These are phyloP conservation scores for Ceyx margarethae DNA, from an alignment of 2,113 vertebrate species.

Conservation along the genomic window DNA sequence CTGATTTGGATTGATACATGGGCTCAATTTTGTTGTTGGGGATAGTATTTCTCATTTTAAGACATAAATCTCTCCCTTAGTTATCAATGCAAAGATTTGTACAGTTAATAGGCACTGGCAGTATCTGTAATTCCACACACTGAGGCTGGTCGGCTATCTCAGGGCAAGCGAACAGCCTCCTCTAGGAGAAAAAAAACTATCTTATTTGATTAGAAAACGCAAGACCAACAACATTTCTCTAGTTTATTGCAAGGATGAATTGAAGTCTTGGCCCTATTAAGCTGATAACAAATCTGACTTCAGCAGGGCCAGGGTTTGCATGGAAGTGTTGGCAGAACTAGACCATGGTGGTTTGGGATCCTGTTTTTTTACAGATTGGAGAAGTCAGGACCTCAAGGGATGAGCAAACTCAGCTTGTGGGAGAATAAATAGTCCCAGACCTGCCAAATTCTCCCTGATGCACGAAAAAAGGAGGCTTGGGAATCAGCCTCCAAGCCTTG, in stretches of 20 bases:
- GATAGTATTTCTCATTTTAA: conserved; percentile 27
- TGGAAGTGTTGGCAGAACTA: not conserved
- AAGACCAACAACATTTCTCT: conserved; percentile 23
- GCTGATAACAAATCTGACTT: conserved; percentile 22
- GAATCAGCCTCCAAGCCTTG: accelerated
- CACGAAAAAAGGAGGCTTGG: not conserved
- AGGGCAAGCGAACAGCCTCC: not conserved
- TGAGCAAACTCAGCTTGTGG: not conserved
- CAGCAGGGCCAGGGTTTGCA: not conserved
- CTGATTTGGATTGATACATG: conserved; percentile 15
- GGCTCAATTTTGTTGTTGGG: conserved; percentile 17
- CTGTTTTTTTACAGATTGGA: not conserved
- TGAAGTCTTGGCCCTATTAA: conserved; percentile 53
- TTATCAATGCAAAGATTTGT: conserved; percentile 46
- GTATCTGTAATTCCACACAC: conserved; percentile 23
- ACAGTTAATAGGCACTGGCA: not conserved
- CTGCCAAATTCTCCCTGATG: not conserved
- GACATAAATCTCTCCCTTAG: conserved; percentile 25
- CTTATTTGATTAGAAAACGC: conserved; percentile 38
- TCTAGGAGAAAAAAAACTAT: not conserved
- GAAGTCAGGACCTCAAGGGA: not conserved
- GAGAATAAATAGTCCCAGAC: not conserved
- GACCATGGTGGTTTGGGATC: not conserved
- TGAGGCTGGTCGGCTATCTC: not conserved
- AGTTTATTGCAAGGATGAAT: conserved; percentile 49